Percentiles rank a stretch among this genome's conserved stretches.
Evolutionary conservation across 2,888 invertebrate species (phyloP).

Genomic region (Azorinus chamasolen): DNA sequence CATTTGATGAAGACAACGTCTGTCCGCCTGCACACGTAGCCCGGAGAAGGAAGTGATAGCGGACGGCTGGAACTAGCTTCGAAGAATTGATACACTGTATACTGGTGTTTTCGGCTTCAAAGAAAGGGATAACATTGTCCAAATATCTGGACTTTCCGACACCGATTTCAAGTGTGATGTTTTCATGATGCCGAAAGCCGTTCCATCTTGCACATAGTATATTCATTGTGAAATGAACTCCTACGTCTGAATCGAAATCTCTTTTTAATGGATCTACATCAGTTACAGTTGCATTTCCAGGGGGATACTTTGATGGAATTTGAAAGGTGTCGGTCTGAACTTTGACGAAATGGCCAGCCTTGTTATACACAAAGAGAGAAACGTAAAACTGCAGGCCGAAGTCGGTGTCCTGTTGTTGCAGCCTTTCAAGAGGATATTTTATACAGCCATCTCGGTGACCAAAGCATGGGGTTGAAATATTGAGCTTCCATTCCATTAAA

Average conservation of each 20-base stretch:
- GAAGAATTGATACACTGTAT: slow-evolving; percentile 9
- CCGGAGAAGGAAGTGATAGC: slow-evolving; percentile 27
- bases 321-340: slow-evolving; percentile 26
- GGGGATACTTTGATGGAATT: slow-evolving; percentile 54
- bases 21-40: slow-evolving; percentile 42
- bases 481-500: slow-evolving; percentile 14
- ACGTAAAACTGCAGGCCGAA: slow-evolving; percentile 18
- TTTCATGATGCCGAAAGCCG: slow-evolving; percentile 33
- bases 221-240: slow-evolving; percentile 21
- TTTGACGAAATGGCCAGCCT: slow-evolving; percentile 37
- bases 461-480: not conserved
- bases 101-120: not conserved
- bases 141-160: not conserved
- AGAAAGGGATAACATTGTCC: slow-evolving; percentile 10
- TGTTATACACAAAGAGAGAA: slow-evolving; percentile 46
- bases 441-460: slow-evolving; percentile 8
- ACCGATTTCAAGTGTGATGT: slow-evolving; percentile 21
- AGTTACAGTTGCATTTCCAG: slow-evolving; percentile 42
- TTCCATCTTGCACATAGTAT: slow-evolving; percentile 21
- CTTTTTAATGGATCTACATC: slow-evolving; percentile 32
- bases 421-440: slow-evolving; percentile 4
- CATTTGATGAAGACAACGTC: slow-evolving; percentile 50
- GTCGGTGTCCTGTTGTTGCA: slow-evolving; percentile 39
- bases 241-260: slow-evolving; percentile 2
- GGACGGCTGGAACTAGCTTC: not conserved